phyloP scores from a whole-genome alignment of 2,797 vertebrate species.

The Meda fulgida region DNA sequence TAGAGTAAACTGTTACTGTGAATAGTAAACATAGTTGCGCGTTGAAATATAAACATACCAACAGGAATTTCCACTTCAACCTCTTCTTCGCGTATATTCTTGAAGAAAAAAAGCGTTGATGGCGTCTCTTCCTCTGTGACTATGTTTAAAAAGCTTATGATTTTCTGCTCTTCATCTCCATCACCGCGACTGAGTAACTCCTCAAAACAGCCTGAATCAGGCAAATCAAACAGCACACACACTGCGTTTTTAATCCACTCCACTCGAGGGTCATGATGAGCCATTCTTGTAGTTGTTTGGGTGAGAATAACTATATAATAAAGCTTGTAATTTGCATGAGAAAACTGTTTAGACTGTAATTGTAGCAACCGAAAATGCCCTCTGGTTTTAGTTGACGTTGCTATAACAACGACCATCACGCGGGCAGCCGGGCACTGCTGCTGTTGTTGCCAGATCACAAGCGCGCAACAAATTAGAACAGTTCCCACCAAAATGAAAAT shows the following conservation, averaged over 20 bases:
- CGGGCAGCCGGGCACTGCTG: neutral
- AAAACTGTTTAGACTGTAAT: neutral
- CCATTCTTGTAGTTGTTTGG: slow-evolving; percentile 65
- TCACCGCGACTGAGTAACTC: slow-evolving; percentile 81
- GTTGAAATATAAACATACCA: slow-evolving; percentile 62
- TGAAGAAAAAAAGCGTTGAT: slow-evolving; percentile 79
- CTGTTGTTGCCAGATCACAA: neutral
- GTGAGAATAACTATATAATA: neutral
- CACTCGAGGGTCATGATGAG: slow-evolving; percentile 82
- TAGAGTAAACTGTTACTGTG: neutral
- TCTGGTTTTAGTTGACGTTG: slow-evolving; percentile 35
- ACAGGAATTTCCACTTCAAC: slow-evolving; percentile 70
- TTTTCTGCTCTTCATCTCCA: slow-evolving; percentile 72
- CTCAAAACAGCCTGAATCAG: slow-evolving; percentile 76
- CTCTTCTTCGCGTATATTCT: slow-evolving; percentile 72
- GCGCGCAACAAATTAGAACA: neutral
- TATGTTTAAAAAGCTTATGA: slow-evolving; percentile 78
- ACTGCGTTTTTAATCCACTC: slow-evolving; percentile 84
- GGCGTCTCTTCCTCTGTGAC: slow-evolving; percentile 64
- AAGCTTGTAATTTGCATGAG: neutral
- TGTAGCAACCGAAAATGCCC: neutral
- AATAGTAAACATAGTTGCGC: neutral
- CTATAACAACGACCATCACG: slow-evolving; percentile 30
- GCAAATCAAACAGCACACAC: slow-evolving; percentile 71
- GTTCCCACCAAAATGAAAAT: too few species aligned